Conservation (phyloP, 1,140 invertebrate species). For the Drosophila equinoxialis region DNA sequence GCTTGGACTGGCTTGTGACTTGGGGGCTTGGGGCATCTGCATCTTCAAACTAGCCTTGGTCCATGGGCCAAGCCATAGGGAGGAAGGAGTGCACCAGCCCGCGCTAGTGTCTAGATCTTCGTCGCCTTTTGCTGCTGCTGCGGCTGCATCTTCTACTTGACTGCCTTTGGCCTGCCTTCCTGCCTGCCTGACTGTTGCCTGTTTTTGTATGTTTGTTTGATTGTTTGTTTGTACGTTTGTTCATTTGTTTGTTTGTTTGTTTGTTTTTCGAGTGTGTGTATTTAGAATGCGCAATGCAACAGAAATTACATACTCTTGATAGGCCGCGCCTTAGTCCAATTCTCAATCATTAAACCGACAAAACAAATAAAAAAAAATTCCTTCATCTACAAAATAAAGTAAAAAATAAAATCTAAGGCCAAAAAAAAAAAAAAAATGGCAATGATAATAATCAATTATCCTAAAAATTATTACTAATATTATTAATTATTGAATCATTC, state of each 20-base stretch:
- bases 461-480: slow-evolving; percentile 41
- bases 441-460: neutral
- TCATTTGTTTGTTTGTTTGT: slow-evolving; percentile 74
- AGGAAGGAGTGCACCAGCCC: slow-evolving; percentile 3
- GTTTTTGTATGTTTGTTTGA: slow-evolving; percentile 51
- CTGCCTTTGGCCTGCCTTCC: slow-evolving; percentile 52
- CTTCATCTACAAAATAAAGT: slow-evolving; percentile 8
- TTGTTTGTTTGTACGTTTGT: slow-evolving; percentile 49
- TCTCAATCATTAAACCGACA: slow-evolving; percentile 49
- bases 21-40: slow-evolving; percentile 21
- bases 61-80: slow-evolving; percentile 7
- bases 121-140: slow-evolving; percentile 38
- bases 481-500: slow-evolving; percentile 27
- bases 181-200: slow-evolving; percentile 30
- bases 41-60: slow-evolving; percentile 36
- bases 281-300: slow-evolving; percentile 68
- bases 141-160: slow-evolving; percentile 77
- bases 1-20: slow-evolving; percentile 26
- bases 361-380: slow-evolving; percentile 36
- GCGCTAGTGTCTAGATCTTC: neutral
- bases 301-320: slow-evolving; percentile 70
- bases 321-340: slow-evolving; percentile 71
- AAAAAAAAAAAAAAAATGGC: too few relatives aligned
- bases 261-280: slow-evolving; percentile 59
- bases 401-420: slow-evolving; percentile 22